Evolutionary conservation across 1,140 invertebrate genomes (phyloP), one percentile per base, ranked within the genome.

Genomic region (Leptestheria dahalacensis): DNA sequence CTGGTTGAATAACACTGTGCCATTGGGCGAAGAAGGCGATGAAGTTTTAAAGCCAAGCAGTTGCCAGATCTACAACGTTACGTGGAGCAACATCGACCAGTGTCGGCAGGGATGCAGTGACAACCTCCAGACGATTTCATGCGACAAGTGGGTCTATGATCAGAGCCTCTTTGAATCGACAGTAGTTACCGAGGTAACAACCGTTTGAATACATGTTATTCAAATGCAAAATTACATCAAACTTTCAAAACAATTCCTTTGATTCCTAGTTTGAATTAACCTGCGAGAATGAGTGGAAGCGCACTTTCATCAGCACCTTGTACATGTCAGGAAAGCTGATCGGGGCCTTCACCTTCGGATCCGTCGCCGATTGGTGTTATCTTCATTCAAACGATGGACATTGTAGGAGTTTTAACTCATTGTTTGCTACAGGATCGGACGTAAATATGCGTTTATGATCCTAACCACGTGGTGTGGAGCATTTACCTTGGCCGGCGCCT

Each of bases 311-410:
- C 2, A 41, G 51, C 28, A 52, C 47, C 24, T 29, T 60, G 3
- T 62, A 51, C 33, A 62, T 62, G 58, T 48, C 50, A 24, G 61
- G 61, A 10, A 58, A 51, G 56, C 25, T 62, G 21, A 3, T 62
- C 12, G 61, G 61, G 15, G 47, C 48, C 10, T 53, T 62, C 23
- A 15, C 28, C 18, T 48, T 59, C 28, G 61, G 61, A 15, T 26
- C 24, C 15, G 26, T 61, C n/a, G 56, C 41, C 3, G 61, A 62
- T 46, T 50, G 15, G 57, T 62, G 41, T 15, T n/a, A n/a, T n/a
- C n/a, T n/a, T n/a, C n/a, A n/a, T n/a, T n/a, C n/a, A n/a, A n/a
- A n/a, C n/a, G n/a, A n/a, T n/a, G n/a, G n/a, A n/a, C n/a, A n/a
- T n/a, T n/a, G n/a, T n/a, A n/a, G n/a, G n/a, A n/a, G n/a, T n/a